A percentile compares a stretch with the other conserved stretches of the same genome.
phyloP scores from a whole-genome alignment of 2,888 invertebrate species.

The Xanthia togata region DNA sequence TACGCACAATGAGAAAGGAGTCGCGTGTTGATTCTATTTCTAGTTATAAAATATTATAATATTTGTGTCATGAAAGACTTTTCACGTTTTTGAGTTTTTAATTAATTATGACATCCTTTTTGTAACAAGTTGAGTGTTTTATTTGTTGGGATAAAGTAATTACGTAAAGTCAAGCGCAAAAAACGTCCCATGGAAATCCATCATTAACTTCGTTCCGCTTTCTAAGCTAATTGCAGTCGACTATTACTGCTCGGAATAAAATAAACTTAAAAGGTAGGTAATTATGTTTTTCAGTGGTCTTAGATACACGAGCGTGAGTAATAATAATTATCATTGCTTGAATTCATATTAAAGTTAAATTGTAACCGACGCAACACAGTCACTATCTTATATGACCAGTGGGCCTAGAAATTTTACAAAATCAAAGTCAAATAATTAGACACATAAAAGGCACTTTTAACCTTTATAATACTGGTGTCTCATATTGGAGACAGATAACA shows the following conservation, averaged over 20 bases:
- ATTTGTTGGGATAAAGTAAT: not conserved
- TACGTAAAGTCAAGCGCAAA: not conserved
- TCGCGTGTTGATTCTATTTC: conserved; percentile 18
- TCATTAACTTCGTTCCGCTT: not conserved
- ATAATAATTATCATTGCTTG: not conserved
- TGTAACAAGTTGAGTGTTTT: not conserved
- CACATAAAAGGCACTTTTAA: no score
- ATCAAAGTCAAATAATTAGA: no score
- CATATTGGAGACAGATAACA: no score
- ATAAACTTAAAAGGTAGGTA: not conserved
- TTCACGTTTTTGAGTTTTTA: conserved; percentile 2
- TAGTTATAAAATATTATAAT: conserved; percentile 9
- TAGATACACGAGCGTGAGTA: not conserved
- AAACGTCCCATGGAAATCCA: not conserved
- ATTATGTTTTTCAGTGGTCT: not conserved
- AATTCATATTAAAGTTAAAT: not conserved
- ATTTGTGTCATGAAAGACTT: conserved; percentile 24
- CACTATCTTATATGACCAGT: no score
- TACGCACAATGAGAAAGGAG: conserved; percentile 31
- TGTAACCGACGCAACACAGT: no score
- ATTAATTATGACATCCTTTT: conserved; percentile 13
- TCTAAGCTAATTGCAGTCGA: no score
- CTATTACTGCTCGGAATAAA: not conserved
- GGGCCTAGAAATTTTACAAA: no score
- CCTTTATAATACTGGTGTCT: no score